Evolutionary conservation across 2,113 vertebrate genomes (phyloP), one percentile per base, ranked within the genome.

Genomic region (Chamaea fasciata): DNA sequence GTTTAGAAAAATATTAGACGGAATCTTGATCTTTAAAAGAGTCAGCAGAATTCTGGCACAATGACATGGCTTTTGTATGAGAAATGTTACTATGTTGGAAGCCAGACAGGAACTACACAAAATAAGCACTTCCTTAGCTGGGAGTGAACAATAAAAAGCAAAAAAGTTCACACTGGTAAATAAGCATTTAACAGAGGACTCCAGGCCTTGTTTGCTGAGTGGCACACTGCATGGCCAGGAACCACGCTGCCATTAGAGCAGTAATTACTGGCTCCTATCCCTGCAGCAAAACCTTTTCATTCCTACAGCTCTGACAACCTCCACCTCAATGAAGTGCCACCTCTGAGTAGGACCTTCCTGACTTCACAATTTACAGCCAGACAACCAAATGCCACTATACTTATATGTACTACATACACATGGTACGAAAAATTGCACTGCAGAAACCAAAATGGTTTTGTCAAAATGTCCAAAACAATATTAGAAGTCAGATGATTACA

Each of bases 51-150:
- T 52, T 41, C 28, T 92, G 69, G 81, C 19, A 0, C 75, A 46
- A 20, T 1, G 1, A 56, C 50, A 63, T 0, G 37, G 94, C 53
- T 96, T 95, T 91, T 89, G 60, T 64, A 59, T 59, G 60, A 96
- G 87, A 97, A 96, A 87, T 22, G 60, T 89, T 91, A 88, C 63
- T 81, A 68, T 16, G 27, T 0, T 94, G 94, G 84, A 95, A 89
- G 52, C 42, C 28, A 73, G 93, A 69, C 9, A 59, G 76, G 80
- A 78, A 71, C 87, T 86, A 94, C 92, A 89, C 37, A 91, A 91
- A 97, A 78, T n/a, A 87, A 94, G 35, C 81, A 96, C 87, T 96
- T 96, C 97, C 96, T 94, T 65, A 80, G 74, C 84, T 31, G 39
- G 13, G 52, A 64, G 88, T 0, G 2, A 78, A 53, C 47, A 69